Evolutionary conservation across 2,113 vertebrate genomes (phyloP), one percentile per base, ranked within the genome.

Genomic region (Microtus richardsoni): DNA sequence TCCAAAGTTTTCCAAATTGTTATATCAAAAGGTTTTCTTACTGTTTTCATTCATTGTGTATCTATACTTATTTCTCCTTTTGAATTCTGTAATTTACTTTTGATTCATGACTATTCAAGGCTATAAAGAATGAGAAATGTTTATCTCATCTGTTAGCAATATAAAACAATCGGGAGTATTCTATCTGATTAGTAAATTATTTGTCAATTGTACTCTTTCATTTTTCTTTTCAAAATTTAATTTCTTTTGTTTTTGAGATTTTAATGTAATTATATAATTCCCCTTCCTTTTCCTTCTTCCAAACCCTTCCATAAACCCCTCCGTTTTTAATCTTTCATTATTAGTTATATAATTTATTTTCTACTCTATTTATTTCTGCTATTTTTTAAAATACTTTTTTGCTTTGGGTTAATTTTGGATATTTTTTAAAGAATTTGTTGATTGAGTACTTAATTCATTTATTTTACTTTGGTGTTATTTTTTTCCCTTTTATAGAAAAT

Each of bases 191-290:
- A 77, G 58, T 80, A 88, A 91, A 17, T 91, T 8, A 5, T 60
- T 93, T 89, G 77, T 89, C 80, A 80, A 52, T 91, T 94, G 80
- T 71, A 91, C 77, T 82, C 47, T 79, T 92, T 97, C 94, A 74
- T 96, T 75, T 92, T 92, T 93, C 89, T 47, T 64, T 95, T 92
- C 95, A 88, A 85, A 91, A 83, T 21, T 85, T 24, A 74, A 26
- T 75, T 44, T 44, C 9, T 41, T 75, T 75, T 44, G 26, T 75
- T 75, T 75, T 75, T 75, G 39, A 75, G 22, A 44, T 75, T 75
- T 44, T 44, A 44, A 73, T 73, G 24, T 73, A 26, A 24, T 74
- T 39, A 24, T 74, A 74, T 44, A 6, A 71, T 26, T 41, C 11
- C 39, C 39, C 39, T 75, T 75, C 39, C 2, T 44, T 74, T 74